Percentiles rank a stretch among this genome's conserved stretches.
Conservation (phyloP, 2,113 vertebrate species). For the Cisticola juncidis region DNA sequence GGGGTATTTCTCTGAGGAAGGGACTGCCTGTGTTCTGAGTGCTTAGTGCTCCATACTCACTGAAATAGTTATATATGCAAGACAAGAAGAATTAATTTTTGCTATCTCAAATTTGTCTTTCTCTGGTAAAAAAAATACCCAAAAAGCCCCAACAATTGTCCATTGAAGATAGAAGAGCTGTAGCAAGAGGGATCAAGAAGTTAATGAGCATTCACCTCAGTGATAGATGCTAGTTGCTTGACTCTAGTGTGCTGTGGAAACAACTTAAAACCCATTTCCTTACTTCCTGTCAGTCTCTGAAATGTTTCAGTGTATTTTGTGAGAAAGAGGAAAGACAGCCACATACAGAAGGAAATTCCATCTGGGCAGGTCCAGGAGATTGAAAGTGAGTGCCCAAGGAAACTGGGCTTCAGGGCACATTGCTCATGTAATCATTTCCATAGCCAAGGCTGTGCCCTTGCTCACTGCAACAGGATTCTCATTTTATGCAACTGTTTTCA, state of each 20-base stretch:
- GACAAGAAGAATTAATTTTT: background rate
- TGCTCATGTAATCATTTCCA: background rate
- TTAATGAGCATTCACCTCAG: background rate
- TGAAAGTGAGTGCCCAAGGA: background rate
- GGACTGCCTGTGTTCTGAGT: background rate
- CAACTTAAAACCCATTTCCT: background rate
- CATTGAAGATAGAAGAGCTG: background rate
- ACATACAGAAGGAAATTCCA: background rate
- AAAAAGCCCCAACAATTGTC: background rate
- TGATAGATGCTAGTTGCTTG: background rate
- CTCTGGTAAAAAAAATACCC: background rate
- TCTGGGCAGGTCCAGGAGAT: background rate
- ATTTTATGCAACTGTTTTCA: background rate
- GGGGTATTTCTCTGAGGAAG: background rate
- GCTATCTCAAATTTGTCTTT: background rate
- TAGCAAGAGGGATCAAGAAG: background rate
- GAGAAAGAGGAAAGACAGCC: background rate
- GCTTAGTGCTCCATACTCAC: background rate
- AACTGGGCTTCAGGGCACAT: background rate
- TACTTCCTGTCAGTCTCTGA: background rate
- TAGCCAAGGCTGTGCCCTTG: background rate
- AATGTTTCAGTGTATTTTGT: background rate
- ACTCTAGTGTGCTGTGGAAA: background rate
- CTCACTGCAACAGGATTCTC: background rate
- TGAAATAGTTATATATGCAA: background rate